Percentiles rank a stretch among this genome's conserved stretches.
phyloP scores from a whole-genome alignment of 2,888 invertebrate genomes.

The Leptinotarsa haldemani region DNA sequence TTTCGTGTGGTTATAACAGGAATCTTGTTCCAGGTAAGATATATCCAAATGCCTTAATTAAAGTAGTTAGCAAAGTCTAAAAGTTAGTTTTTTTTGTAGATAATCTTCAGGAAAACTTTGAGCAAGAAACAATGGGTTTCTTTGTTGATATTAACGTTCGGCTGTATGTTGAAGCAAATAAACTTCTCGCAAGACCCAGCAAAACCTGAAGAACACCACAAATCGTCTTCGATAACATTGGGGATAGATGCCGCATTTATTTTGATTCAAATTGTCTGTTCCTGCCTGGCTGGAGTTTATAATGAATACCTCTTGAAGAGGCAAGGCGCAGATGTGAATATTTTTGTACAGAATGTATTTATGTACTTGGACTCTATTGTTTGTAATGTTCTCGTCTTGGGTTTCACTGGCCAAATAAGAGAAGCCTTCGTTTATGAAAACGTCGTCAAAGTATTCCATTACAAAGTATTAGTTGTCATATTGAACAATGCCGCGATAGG shows the following conservation, averaged over 20 bases:
- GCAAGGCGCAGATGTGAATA: conserved; percentile 84
- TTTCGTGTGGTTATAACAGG: conserved; percentile 93
- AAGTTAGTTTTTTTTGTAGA: conserved; percentile 68
- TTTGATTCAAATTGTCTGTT: conserved; percentile 86
- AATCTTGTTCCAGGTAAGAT: conserved; percentile 85
- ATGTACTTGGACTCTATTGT: conserved; percentile 95
- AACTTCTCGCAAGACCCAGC: conserved; percentile 63
- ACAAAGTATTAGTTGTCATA: conserved; percentile 83
- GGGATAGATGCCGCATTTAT: conserved; percentile 75
- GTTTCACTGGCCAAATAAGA: conserved; percentile 74
- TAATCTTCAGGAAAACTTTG: conserved; percentile 86
- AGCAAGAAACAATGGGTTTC: conserved; percentile 90
- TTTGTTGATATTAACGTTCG: conserved; percentile 83
- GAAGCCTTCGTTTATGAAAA: conserved; percentile 72
- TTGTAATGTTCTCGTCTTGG: conserved; percentile 84
- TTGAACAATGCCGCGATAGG: conserved; percentile 92
- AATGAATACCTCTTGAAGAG: conserved; percentile 94
- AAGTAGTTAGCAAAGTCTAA: conserved; percentile 11
- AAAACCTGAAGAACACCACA: conserved; percentile 55
- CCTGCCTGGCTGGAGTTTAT: conserved; percentile 95
- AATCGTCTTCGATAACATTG: conserved; percentile 63
- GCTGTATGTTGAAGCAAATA: conserved; percentile 92
- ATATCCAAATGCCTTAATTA: too few species aligned
- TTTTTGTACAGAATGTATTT: conserved; percentile 93
- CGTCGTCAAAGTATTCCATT: conserved; percentile 71